Conservation (phyloP, 2,113 vertebrate genomes). For the Microcebus ravelobensis region DNA sequence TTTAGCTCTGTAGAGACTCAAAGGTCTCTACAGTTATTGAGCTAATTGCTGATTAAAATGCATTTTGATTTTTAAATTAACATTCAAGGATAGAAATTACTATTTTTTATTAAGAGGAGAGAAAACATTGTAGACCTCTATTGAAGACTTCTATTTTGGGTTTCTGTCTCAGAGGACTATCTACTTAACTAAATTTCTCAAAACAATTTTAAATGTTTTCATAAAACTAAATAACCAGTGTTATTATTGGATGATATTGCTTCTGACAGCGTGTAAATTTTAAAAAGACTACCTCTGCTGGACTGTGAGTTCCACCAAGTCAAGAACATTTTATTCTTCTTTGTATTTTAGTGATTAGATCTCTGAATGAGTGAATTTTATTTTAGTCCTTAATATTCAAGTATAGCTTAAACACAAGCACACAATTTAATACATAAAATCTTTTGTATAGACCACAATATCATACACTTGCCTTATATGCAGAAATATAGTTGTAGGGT, state of each 20-base stretch:
- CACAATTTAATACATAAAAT: not conserved
- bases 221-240: not conserved
- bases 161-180: slow-evolving; percentile 31
- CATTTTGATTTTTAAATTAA: slow-evolving; percentile 45
- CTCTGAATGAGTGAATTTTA: not conserved
- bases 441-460: not conserved
- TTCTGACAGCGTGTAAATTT: not conserved
- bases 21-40: not conserved
- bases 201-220: not conserved
- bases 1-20: not conserved
- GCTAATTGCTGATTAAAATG: not conserved
- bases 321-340: not conserved
- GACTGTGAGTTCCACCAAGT: not conserved
- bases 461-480: not conserved
- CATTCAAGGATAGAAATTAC: not conserved
- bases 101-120: slow-evolving; percentile 45
- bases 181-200: not conserved
- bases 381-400: slow-evolving; percentile 42
- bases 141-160: not conserved
- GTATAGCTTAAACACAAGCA: not conserved
- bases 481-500: not conserved
- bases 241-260: not conserved
- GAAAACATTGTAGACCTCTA: not conserved
- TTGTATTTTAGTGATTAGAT: not conserved
- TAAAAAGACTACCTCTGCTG: not conserved